Evolutionary conservation across 2,113 vertebrate species (phyloP), one percentile per base, ranked within the genome.

Genomic region (Anoura caudifer): DNA sequence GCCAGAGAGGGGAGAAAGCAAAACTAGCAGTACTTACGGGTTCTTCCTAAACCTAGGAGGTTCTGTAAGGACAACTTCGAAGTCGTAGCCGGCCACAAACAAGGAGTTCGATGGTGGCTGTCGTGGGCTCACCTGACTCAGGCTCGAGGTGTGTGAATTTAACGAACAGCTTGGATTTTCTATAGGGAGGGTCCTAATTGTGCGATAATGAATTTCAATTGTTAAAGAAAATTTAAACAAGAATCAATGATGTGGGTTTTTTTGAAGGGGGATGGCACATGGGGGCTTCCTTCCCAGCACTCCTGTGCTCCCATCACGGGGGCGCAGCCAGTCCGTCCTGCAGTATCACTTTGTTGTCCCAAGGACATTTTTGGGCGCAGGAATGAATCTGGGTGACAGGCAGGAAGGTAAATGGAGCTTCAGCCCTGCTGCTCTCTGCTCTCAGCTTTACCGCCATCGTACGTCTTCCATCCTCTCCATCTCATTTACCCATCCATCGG

Each of bases 1-100:
- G n/a, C 82, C 52, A 91, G 52, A 16, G n/a, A 82, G 26, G 38
- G 61, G 41, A 52, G 47, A 75, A 59, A 75, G 47, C n/a, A 85
- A 47, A 63, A 22, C 14, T 26, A 38, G 45, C 17, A 16, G 36
- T 63, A 72, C 7, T 26, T 19, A 72, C 11, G 43, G 87, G 19
- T 87, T 82, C 90, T 76, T 95, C 90, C 20, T 36, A 86, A 91
- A 69, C 95, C 33, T 70, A 59, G 47, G 31, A 88, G 67, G 52
- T 85, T 97, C n/a, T 69, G 17, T 59, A 85, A 77, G 54, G 93
- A 24, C 20, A 95, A 47, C n/a, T 84, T 76, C 10, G n/a, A 77
- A n/a, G 22, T 77, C n/a, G 15, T 11, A 72, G n/a, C 6, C 19
- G 63, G 41, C 63, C 73, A 38, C 5, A 76, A 67, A 31, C 7